Evolutionary conservation across 2,113 vertebrate genomes (phyloP), one percentile per base, ranked within the genome.

Genomic region (Oncorhynchus tshawytscha): DNA sequence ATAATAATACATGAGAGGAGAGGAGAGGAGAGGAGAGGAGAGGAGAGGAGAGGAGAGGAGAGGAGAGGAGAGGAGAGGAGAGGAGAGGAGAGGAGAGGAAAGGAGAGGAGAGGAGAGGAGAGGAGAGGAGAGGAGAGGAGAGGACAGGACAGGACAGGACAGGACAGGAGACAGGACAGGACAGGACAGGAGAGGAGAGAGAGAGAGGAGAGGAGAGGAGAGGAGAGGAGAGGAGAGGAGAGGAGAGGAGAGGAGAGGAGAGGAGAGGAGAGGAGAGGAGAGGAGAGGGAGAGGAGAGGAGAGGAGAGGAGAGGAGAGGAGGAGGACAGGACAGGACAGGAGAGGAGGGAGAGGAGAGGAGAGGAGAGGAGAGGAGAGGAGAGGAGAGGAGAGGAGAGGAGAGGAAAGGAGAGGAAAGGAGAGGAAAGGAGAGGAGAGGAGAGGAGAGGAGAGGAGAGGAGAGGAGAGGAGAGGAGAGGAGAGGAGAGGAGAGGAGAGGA

Each of bases 401-500:
- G 34, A 39, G 31, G 79, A 83, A 59, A 5, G 29, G 6, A n/a
- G 15, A 51, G 27, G 18, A 70, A 71, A 82, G 68, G 45, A 0
- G 16, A 78, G 73, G 27, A 73, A 79, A 8, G 34, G 34, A 82
- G 67, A 7, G 29, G 8, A 16, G 11, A 39, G 54, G 16, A 67
- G 72, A 82, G 34, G 80, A 82, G 67, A 8, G 34, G 34, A 82
- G 67, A 7, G 29, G 8, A 16, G 11, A 39, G 54, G 16, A 67
- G 72, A 82, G 34, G 34, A 34, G 34, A 8, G 34, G 34, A 82
- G 67, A 7, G 29, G 8, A 16, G 11, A 39, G 54, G 16, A 67
- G 72, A 82, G 29, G 81, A 83, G 67, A 8, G 34, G 34, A 82
- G 67, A 7, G 29, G 8, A 16, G 11, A 39, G 54, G 16, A 67